Evolutionary conservation across 2,113 vertebrate genomes (phyloP).

Genomic region (Arenaria interpres): DNA sequence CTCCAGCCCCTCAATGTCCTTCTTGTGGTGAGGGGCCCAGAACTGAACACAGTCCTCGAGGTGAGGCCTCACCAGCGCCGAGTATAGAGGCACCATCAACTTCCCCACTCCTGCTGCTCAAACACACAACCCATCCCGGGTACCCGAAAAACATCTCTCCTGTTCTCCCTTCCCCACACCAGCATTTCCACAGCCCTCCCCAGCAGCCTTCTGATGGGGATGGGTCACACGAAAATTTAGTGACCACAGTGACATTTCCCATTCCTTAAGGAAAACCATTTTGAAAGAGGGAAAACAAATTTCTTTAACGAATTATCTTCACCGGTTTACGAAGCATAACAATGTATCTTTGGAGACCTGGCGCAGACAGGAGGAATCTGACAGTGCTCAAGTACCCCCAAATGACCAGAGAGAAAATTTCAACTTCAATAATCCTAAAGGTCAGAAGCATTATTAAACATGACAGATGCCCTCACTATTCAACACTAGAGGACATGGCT

Average conservation of each 20-base stretch:
- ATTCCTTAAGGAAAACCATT: conserved; percentile 13
- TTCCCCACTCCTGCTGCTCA: neutral
- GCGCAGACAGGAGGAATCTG: neutral
- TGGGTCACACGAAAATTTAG: neutral
- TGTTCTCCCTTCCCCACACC: accelerated
- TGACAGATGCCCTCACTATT: conserved; percentile 54
- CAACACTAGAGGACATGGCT: conserved; percentile 32
- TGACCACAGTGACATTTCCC: neutral
- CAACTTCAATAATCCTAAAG: conserved; percentile 65
- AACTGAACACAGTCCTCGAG: no score
- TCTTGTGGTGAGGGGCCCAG: no score
- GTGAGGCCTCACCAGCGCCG: no score
- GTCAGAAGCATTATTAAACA: conserved; percentile 65
- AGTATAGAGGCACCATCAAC: no score
- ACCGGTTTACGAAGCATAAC: neutral
- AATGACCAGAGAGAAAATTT: conserved; percentile 60
- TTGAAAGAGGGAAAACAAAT: conserved; percentile 40
- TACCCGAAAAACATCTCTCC: accelerated
- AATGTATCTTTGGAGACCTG: neutral
- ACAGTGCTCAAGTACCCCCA: conserved; percentile 29
- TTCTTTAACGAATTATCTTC: conserved; percentile 29
- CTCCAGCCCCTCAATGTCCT: no score
- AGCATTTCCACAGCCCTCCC: neutral
- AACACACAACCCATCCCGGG: neutral
- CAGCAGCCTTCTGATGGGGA: neutral